These are phyloP conservation scores for Dromiciops gliroides DNA, from an alignment of 2,113 vertebrate genomes.

Conservation along the genomic window DNA sequence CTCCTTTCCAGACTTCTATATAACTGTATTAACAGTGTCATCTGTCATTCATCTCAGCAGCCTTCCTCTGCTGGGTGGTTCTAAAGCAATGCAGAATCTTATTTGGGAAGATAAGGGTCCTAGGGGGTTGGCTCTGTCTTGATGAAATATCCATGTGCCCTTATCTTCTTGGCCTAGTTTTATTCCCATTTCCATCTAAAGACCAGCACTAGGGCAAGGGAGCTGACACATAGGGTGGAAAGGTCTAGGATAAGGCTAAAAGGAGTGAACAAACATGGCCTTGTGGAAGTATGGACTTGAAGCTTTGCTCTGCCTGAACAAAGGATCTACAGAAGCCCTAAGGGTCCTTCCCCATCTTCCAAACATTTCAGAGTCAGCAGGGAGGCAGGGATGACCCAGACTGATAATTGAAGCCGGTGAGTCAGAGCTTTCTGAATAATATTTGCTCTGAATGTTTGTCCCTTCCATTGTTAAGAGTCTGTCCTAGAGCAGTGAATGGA, in stretches of 20 bases:
- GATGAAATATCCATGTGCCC: neutral
- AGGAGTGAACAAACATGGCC: neutral
- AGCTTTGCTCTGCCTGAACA: neutral
- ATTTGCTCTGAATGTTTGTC: neutral
- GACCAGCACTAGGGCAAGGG: neutral
- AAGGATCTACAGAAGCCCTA: neutral
- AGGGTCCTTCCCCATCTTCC: neutral
- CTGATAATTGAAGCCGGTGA: neutral
- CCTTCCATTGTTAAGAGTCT: neutral
- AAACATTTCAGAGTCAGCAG: neutral
- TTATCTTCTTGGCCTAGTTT: neutral
- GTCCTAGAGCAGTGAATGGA: neutral
- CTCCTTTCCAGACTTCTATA: neutral
- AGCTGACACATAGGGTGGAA: neutral
- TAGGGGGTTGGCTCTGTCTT: neutral
- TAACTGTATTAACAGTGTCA: neutral
- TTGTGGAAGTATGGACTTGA: neutral
- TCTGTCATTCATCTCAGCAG: neutral
- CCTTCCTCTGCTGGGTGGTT: neutral
- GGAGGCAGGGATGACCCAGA: neutral
- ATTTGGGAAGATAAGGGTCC: neutral
- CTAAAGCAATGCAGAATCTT: neutral
- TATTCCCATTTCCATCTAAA: neutral
- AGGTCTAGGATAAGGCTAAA: neutral
- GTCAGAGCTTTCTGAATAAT: neutral